Conservation (phyloP, 2,113 vertebrate genomes). For the Dasypus novemcinctus region DNA sequence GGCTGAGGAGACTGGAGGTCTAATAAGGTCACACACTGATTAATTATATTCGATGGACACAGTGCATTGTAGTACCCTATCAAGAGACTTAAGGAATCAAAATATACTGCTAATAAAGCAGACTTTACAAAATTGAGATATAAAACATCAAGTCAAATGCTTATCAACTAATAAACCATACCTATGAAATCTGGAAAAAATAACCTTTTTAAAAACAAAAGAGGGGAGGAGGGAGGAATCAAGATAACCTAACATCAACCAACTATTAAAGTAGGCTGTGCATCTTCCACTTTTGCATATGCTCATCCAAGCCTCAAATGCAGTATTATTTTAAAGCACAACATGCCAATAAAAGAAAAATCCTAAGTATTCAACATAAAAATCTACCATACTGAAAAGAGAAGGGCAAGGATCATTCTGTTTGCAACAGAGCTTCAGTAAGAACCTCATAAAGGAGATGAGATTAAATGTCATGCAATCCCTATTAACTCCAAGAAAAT, state of each 20-base stretch:
- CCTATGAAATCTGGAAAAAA: slow-evolving; percentile 37
- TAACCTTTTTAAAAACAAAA: slow-evolving; percentile 3
- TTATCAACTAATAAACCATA: neutral
- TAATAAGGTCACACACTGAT: neutral
- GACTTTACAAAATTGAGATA: slow-evolving; percentile 25
- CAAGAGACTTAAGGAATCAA: neutral
- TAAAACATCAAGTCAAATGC: slow-evolving; percentile 30
- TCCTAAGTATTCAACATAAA: neutral
- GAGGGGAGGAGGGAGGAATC: neutral
- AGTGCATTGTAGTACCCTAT: neutral
- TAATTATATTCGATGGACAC: neutral
- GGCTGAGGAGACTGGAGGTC: neutral
- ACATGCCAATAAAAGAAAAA: neutral
- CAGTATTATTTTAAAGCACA: neutral
- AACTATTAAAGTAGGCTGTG: neutral
- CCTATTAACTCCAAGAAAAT: slow-evolving; percentile 6
- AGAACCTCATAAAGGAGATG: slow-evolving; percentile 27
- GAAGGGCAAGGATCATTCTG: neutral
- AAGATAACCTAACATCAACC: neutral
- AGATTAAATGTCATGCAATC: neutral
- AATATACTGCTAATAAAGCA: neutral
- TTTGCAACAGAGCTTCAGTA: neutral
- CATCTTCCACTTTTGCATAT: neutral
- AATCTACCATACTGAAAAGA: neutral
- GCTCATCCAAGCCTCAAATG: slow-evolving; percentile 17